Percentiles rank a stretch among this genome's conserved stretches.
Evolutionary conservation across 2,888 invertebrate genomes (phyloP).

Genomic region (Epirrhoe tristata): DNA sequence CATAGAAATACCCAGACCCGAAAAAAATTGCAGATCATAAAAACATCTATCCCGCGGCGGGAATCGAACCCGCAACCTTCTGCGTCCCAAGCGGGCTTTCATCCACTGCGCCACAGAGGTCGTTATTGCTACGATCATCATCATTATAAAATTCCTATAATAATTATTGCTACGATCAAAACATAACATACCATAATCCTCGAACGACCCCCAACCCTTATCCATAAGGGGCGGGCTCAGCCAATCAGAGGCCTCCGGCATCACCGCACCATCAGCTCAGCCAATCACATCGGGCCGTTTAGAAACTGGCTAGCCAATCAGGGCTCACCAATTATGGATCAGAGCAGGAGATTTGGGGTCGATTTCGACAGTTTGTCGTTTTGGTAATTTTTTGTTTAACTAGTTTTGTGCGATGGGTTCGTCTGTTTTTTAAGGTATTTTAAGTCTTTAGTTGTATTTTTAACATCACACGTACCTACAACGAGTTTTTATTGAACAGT

Average conservation of each 20-base stretch:
- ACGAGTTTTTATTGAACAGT: too few relatives aligned
- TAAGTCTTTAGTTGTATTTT: too few relatives aligned
- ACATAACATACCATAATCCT: constrained; percentile 42
- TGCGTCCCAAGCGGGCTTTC: too few relatives aligned
- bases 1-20: too few relatives aligned
- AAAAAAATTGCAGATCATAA: too few relatives aligned
- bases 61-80: too few relatives aligned
- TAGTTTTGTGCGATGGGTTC: constrained; percentile 2
- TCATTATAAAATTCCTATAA: too few relatives aligned
- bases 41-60: too few relatives aligned
- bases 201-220: constrained; percentile 62
- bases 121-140: too few relatives aligned
- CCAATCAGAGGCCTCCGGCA: constrained; percentile 51
- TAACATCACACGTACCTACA: too few relatives aligned
- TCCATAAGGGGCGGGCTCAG: constrained; percentile 62
- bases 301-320: constrained; percentile 67
- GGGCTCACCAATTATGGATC: constrained; percentile 71
- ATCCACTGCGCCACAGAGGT: too few relatives aligned
- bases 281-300: constrained; percentile 61
- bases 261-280: constrained; percentile 25
- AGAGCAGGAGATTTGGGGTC: constrained; percentile 78
- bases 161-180: constrained; percentile 11
- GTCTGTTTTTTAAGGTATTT: not conserved
- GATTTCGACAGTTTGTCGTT: constrained; percentile 68
- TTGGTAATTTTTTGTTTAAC: constrained; percentile 40